Percentiles rank a stretch among this genome's conserved stretches.
Evolutionary conservation across 1,140 invertebrate species (phyloP).

Genomic region (Saxidomus purpurata): DNA sequence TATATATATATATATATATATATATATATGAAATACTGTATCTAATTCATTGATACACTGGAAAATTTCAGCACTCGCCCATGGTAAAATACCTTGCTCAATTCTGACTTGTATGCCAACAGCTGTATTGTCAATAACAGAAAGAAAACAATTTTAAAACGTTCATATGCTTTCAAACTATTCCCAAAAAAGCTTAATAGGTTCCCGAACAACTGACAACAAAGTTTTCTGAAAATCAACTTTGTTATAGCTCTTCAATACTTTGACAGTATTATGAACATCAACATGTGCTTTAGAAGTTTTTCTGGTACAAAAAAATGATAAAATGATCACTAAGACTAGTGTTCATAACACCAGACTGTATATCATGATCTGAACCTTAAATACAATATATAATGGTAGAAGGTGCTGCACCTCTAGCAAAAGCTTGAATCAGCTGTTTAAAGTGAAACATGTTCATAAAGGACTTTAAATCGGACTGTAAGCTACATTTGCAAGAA

Average conservation of each 20-base stretch:
- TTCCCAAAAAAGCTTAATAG: too few relatives aligned
- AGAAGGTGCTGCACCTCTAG: neutral
- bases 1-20: too few relatives aligned
- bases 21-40: too few relatives aligned
- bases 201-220: too few relatives aligned
- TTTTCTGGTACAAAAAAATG: conserved; percentile 2
- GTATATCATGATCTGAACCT: neutral
- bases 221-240: neutral
- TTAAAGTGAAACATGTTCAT: neutral
- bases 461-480: neutral
- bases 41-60: too few relatives aligned
- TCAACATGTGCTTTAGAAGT: neutral
- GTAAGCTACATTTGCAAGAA: too few relatives aligned
- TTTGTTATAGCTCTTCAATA: conserved; percentile 21
- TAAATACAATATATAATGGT: neutral
- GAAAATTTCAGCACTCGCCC: too few relatives aligned
- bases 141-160: too few relatives aligned
- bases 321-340: neutral
- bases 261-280: neutral
- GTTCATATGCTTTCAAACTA: too few relatives aligned
- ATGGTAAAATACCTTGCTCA: too few relatives aligned
- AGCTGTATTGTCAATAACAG: too few relatives aligned
- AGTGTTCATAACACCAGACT: neutral
- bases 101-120: too few relatives aligned
- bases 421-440: neutral